Base-by-base conservation (phyloP, 2,888 invertebrate species). In the Pseudococcus longispinus region DNA sequence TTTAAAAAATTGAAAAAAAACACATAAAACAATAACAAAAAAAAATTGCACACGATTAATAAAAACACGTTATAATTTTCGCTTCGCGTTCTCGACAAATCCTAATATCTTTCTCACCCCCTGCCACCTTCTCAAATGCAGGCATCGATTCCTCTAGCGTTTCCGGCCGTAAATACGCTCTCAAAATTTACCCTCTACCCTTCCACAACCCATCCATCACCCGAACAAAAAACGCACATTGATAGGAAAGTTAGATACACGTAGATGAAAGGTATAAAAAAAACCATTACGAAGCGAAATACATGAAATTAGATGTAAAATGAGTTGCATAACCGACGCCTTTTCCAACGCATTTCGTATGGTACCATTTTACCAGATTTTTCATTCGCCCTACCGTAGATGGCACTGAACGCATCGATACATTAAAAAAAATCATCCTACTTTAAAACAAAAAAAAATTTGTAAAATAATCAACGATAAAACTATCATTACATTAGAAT, bases 331-430 rank as follows among this genome's bases (percentile, higher is more conserved):
- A 51, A 51, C 51, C 13, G 15, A 51, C 8, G 51, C 51, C 51
- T 51, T 18, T 46, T 46, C 44, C 44, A 46, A 46, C 4, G 11
- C 44, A n/a, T 51, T n/a, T 15, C 46, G 1, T n/a, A 51, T n/a
- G 51, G 5, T 4, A 51, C n/a, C 51, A 51, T n/a, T 51, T 51
- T n/a, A 8, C 4, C 37, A 32, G 5, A 32, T 37, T 37, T 37
- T 37, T 37, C 8, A 8, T 37, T 37, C 37, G 3, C 23, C 26
- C 23, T 26, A 65, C 23, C 65, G 65, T 32, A 74, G 74, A 32
- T 74, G 74, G 74, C 74, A 74, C 74, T 74, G 74, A 74, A 74
- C 74, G 74, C 74, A 74, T 74, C 18, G 18, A 70, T 32, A 74
- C 74, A 74, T 70, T 26, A 26, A 70, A 70, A 60, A n/a, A 55